Conservation (phyloP, 2,113 vertebrate species). For the Scomber japonicus region DNA sequence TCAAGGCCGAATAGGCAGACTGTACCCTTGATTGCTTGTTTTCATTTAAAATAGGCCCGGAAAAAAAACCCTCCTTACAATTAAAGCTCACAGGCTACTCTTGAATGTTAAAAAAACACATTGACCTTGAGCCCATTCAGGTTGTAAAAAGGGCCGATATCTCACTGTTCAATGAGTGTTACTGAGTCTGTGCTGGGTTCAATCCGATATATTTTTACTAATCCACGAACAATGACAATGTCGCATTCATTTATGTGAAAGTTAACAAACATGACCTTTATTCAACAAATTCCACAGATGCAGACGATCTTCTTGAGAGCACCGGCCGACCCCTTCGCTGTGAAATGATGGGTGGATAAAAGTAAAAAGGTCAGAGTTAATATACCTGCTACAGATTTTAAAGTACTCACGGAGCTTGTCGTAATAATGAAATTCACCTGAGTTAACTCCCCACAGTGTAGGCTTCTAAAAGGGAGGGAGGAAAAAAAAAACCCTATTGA, state of each 20-base stretch:
- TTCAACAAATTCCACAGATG: constrained; percentile 10
- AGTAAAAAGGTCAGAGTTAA: constrained; percentile 67
- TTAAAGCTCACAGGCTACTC: constrained; percentile 31
- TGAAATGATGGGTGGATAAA: constrained; percentile 53
- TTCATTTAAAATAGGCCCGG: constrained; percentile 38
- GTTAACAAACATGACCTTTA: constrained; percentile 44
- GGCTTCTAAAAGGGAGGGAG: constrained; percentile 49
- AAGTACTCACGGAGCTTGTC: constrained; percentile 40
- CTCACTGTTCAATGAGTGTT: neutral
- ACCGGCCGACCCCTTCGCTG: constrained; percentile 1
- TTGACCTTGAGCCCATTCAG: constrained; percentile 18
- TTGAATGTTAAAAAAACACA: constrained; percentile 42
- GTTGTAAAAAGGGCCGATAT: constrained; percentile 15
- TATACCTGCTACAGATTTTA: constrained; percentile 55
- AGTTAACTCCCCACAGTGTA: constrained; percentile 56
- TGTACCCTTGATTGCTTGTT: constrained; percentile 51
- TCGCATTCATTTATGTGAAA: constrained; percentile 21
- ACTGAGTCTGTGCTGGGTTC: neutral
- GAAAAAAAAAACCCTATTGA: constrained; percentile 62
- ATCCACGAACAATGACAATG: constrained; percentile 11
- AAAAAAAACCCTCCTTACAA: constrained; percentile 23
- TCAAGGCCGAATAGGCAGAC: constrained; percentile 46
- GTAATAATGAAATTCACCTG: constrained; percentile 61
- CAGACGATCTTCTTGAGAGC: constrained; percentile 13
- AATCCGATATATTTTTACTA: constrained; percentile 14